phyloP scores from a whole-genome alignment of 2,797 vertebrate species.

The Streptopelia turtur region DNA sequence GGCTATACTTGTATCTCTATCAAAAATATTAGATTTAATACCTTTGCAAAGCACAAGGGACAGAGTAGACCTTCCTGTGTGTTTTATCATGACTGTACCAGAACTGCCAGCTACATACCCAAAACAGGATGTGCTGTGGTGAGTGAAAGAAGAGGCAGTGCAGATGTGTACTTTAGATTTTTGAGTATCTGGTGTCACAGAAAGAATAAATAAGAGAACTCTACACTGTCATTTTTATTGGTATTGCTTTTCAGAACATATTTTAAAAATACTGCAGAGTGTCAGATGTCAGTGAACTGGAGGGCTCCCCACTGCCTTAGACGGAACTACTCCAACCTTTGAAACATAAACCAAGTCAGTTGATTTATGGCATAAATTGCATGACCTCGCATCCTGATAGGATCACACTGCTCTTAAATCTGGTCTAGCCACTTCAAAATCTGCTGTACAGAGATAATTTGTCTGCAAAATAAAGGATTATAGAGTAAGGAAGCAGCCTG shows the following conservation, averaged over 20 bases:
- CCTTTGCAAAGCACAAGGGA: background rate
- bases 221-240: background rate
- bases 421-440: constrained; percentile 18
- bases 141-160: background rate
- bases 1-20: background rate
- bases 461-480: background rate
- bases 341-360: background rate
- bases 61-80: background rate
- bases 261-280: background rate
- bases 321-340: background rate
- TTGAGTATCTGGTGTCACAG: background rate
- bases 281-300: background rate
- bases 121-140: background rate
- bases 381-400: background rate
- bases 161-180: background rate
- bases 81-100: background rate
- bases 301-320: background rate
- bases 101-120: background rate
- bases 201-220: background rate
- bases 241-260: background rate
- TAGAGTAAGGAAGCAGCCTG: background rate
- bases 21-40: background rate
- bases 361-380: constrained; percentile 30
- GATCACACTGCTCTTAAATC: background rate
- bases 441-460: background rate